Evolutionary conservation across 2,888 invertebrate genomes (phyloP).

Genomic region (Dryomyza anilis): DNA sequence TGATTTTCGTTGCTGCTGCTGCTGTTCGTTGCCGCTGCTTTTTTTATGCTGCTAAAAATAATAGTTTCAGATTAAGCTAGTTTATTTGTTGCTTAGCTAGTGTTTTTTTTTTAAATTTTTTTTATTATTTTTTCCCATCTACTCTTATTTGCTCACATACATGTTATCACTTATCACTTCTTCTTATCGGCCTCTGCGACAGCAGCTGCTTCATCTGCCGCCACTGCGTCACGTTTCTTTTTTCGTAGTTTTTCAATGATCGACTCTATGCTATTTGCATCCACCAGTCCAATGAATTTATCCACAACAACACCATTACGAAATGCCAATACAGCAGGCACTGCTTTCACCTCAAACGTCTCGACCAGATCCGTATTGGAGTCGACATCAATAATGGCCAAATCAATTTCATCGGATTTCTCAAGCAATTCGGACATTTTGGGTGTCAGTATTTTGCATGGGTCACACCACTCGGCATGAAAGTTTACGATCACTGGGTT

Average conservation of each 20-base stretch:
- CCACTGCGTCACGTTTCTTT: slow-evolving; percentile 31
- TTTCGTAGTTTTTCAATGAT: slow-evolving; percentile 69
- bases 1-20: too few relatives aligned
- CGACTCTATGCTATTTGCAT: slow-evolving; percentile 78
- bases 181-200: too few relatives aligned
- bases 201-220: not conserved
- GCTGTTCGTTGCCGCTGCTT: too few relatives aligned
- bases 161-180: too few relatives aligned
- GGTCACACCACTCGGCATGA: slow-evolving; percentile 91
- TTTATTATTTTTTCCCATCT: too few relatives aligned
- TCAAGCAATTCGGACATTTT: slow-evolving; percentile 78
- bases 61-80: too few relatives aligned
- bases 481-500: slow-evolving; percentile 89
- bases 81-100: too few relatives aligned
- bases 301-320: slow-evolving; percentile 82
- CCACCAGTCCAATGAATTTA: slow-evolving; percentile 86
- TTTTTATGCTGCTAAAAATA: too few relatives aligned
- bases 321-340: slow-evolving; percentile 75
- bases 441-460: slow-evolving; percentile 85
- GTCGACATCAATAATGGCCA: slow-evolving; percentile 84
- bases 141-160: too few relatives aligned
- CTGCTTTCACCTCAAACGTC: slow-evolving; percentile 82
- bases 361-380: slow-evolving; percentile 81
- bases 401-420: slow-evolving; percentile 72
- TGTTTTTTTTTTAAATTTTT: too few relatives aligned